Evolutionary conservation across 2,888 invertebrate genomes (phyloP), one percentile per base, ranked within the genome.

Genomic region (Tiphia femorata): DNA sequence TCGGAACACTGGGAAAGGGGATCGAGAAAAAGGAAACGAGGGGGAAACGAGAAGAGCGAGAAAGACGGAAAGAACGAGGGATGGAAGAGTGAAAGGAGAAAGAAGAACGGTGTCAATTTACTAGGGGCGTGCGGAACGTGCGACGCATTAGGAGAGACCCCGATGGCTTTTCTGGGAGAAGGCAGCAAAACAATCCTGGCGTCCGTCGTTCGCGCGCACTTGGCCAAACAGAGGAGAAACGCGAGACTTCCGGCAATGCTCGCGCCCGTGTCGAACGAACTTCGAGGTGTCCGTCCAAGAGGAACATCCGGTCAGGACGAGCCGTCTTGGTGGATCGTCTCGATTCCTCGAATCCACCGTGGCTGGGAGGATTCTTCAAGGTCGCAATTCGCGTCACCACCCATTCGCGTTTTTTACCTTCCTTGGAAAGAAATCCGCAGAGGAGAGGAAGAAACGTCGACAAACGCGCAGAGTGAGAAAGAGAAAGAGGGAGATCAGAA

Each of bases 201-300:
- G 48, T 30, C 21, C 33, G 52, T n/a, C 54, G 59, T 58, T n/a
- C 47, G 60, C 57, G 67, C 61, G 54, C 75, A 75, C 76, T 76
- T 77, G 77, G 65, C 64, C 70, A 77, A 77, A 75, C 70, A 75
- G 30, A n/a, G 54, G 51, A 58, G 67, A 63, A 74, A 73, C 55
- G 59, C 62, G 70, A 70, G 66, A 75, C 70, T 74, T 76, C 75
- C 77, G 62, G 64, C 47, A 53, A n/a, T 33, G 33, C 12, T 41
- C 41, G 14, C 29, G 49, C 29, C 27, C 25, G 14, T 17, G 37
- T 12, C 14, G 30, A 23, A 17, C 43, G 43, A 14, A 12, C 19
- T 10, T 20, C n/a, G n/a, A n/a, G n/a, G n/a, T n/a, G n/a, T n/a
- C n/a, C n/a, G n/a, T n/a, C n/a, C n/a, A n/a, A n/a, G n/a, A n/a